A percentile compares a stretch with the other conserved stretches of the same genome.
Evolutionary conservation across 2,888 invertebrate species (phyloP).

Genomic region (Drosophila atripex): DNA sequence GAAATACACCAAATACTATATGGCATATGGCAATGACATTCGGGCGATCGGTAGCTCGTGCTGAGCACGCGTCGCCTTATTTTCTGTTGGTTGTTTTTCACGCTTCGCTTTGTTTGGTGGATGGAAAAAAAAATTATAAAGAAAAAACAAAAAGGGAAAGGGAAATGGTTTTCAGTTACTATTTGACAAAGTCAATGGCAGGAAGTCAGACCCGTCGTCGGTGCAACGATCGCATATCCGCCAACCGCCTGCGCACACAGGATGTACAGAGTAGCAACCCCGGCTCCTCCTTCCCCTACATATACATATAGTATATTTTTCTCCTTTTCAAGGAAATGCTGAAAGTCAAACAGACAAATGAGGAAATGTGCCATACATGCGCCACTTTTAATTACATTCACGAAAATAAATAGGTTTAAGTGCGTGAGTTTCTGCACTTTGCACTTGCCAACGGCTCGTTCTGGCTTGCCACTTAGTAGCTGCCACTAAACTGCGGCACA

Average conservation of each 20-base stretch:
- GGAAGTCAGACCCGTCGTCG: slow-evolving; percentile 52
- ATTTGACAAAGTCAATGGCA: slow-evolving; percentile 71
- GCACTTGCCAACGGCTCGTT: slow-evolving; percentile 36
- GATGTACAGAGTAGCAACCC: slow-evolving; percentile 47
- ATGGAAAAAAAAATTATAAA: slow-evolving; percentile 5
- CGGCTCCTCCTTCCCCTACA: not conserved
- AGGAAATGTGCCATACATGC: slow-evolving; percentile 48
- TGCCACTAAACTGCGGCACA: slow-evolving; percentile 59
- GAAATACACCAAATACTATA: not conserved
- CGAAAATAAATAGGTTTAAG: slow-evolving; percentile 25
- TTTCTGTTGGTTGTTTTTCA: slow-evolving; percentile 15
- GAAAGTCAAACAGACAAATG: slow-evolving; percentile 30
- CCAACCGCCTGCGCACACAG: slow-evolving; percentile 71
- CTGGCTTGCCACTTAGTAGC: slow-evolving; percentile 71
- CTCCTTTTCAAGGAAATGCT: slow-evolving; percentile 63
- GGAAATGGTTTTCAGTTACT: slow-evolving; percentile 75
- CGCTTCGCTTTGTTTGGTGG: slow-evolving; percentile 20
- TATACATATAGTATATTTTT: not conserved
- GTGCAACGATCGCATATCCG: slow-evolving; percentile 73
- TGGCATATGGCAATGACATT: slow-evolving; percentile 44
- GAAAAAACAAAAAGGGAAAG: slow-evolving; percentile 18
- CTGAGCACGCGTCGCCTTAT: slow-evolving; percentile 55
- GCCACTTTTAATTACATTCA: slow-evolving; percentile 73
- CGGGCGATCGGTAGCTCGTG: slow-evolving; percentile 49
- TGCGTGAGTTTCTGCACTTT: slow-evolving; percentile 55